Evolutionary conservation across 2,888 invertebrate species (phyloP).

Genomic region (Drosophila rubida): DNA sequence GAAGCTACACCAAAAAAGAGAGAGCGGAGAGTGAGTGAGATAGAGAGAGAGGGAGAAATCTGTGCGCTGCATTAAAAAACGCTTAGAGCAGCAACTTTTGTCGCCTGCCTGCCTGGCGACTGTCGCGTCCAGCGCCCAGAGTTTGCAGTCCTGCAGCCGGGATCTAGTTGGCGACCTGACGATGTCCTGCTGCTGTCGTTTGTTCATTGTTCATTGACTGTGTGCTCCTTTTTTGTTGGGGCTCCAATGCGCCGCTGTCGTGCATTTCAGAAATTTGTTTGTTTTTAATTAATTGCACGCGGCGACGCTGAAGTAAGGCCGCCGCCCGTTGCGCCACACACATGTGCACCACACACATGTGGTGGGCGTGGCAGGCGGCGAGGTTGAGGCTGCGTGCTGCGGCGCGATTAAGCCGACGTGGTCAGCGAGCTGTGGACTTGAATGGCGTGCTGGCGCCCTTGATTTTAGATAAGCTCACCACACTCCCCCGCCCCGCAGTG

Average conservation of each 20-base stretch:
- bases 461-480: conserved; percentile 56
- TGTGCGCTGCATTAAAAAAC: conserved; percentile 79
- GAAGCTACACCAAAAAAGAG: background rate
- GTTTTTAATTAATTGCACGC: conserved; percentile 82
- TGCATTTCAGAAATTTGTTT: conserved; percentile 79
- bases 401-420: conserved; percentile 67
- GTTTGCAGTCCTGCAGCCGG: conserved; percentile 6
- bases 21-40: too few species aligned
- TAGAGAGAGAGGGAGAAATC: conserved; percentile 50
- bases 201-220: conserved; percentile 76
- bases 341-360: background rate
- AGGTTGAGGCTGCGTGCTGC: conserved; percentile 60
- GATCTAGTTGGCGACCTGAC: too few species aligned
- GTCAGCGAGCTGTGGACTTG: conserved; percentile 57
- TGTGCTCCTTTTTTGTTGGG: conserved; percentile 6
- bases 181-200: background rate
- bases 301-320: conserved; percentile 59
- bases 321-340: background rate
- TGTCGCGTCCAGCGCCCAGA: conserved; percentile 24
- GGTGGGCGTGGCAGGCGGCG: conserved; percentile 43
- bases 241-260: conserved; percentile 50
- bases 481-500: background rate
- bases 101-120: conserved; percentile 74
- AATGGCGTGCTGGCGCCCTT: conserved; percentile 56
- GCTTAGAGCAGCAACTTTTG: conserved; percentile 79